These are phyloP conservation scores for Amazona ochrocephala DNA, from an alignment of 2,797 vertebrate genomes.

Conservation along the genomic window DNA sequence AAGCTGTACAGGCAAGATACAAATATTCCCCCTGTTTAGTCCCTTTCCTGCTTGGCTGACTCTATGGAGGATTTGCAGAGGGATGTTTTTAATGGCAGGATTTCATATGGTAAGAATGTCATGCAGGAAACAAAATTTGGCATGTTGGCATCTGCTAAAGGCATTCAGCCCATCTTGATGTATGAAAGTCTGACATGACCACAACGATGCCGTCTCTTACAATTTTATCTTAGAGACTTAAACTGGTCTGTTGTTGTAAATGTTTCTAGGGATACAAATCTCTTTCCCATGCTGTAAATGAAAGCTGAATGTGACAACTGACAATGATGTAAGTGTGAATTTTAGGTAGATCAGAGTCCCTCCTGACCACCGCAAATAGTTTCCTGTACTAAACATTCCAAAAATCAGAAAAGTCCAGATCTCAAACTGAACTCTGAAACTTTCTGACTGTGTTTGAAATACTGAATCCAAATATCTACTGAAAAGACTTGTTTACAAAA, in stretches of 20 bases:
- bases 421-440: background rate
- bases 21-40: background rate
- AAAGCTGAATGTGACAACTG: constrained; percentile 61
- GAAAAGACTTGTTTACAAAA: constrained; percentile 39
- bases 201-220: background rate
- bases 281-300: constrained; percentile 69
- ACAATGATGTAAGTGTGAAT: constrained; percentile 61
- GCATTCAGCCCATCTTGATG: constrained; percentile 7
- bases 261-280: constrained; percentile 70
- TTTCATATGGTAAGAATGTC: constrained; percentile 48
- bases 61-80: constrained; percentile 24
- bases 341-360: constrained; percentile 43
- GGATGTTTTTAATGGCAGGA: constrained; percentile 45
- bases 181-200: constrained; percentile 21
- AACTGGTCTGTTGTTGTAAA: constrained; percentile 61
- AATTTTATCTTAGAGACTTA: constrained; percentile 59
- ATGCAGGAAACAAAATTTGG: constrained; percentile 36
- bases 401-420: background rate
- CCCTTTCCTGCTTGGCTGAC: constrained; percentile 16
- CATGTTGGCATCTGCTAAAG: constrained; percentile 3
- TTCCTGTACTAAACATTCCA: constrained; percentile 43
- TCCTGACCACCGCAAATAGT: constrained; percentile 30
- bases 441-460: background rate
- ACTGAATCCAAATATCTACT: constrained; percentile 13
- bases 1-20: background rate